A percentile compares a stretch with the other conserved stretches of the same genome.
These are phyloP conservation scores for Zaprionus tsacasi DNA, from an alignment of 1,140 invertebrate genomes.

Conservation along the genomic window DNA sequence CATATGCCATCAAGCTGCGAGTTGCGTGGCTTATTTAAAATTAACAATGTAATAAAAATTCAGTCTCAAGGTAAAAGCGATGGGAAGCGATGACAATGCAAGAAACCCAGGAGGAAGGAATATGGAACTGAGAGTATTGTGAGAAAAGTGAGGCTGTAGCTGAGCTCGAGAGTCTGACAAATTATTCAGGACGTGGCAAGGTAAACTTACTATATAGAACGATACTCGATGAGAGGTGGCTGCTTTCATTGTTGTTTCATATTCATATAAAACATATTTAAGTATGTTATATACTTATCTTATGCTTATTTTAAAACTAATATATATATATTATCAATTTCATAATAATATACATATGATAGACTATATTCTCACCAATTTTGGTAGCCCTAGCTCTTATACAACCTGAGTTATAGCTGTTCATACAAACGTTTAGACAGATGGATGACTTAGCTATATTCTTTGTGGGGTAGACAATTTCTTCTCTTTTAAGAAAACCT, in stretches of 20 bases:
- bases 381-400: no score
- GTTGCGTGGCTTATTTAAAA: constrained; percentile 76
- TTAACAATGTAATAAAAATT: constrained; percentile 80
- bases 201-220: not conserved
- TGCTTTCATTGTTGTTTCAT: constrained; percentile 2
- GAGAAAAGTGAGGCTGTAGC: not conserved
- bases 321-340: no score
- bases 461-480: no score
- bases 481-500: no score
- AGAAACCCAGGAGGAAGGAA: not conserved
- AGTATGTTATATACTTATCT: no score
- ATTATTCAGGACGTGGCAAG: not conserved
- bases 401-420: no score
- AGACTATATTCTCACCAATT: no score
- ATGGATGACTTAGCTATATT: no score
- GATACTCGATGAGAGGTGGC: not conserved
- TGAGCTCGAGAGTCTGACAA: constrained; percentile 3
- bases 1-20: constrained; percentile 57
- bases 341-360: no score
- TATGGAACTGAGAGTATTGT: not conserved
- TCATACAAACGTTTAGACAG: no score
- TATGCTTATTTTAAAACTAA: no score
- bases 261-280: no score
- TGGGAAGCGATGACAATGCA: constrained; percentile 54
- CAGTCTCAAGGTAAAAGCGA: constrained; percentile 49